phyloP scores from a whole-genome alignment of 2,888 invertebrate genomes.

The Drosophila pegasa region DNA sequence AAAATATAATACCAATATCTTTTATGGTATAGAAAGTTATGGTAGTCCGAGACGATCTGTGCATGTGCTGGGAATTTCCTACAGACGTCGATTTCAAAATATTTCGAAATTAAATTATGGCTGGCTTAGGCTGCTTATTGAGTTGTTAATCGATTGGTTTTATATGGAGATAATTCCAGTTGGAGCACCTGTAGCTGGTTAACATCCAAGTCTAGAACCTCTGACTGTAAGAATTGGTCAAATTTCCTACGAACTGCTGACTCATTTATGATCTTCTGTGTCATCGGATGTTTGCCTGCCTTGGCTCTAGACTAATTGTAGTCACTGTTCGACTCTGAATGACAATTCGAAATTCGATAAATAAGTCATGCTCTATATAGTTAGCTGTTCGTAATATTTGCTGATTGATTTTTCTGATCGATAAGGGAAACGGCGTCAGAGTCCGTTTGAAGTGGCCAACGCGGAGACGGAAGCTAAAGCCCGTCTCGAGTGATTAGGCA shows the following conservation, averaged over 20 bases:
- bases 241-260: background rate
- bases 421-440: constrained; percentile 29
- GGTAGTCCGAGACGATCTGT: no score
- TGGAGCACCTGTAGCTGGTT: background rate
- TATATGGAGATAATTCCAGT: no score
- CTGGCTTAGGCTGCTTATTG: background rate
- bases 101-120: background rate
- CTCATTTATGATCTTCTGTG: constrained; percentile 7
- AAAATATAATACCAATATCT: no score
- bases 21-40: background rate
- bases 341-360: constrained; percentile 16
- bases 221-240: background rate
- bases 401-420: constrained; percentile 14
- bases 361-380: constrained; percentile 6
- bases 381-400: constrained; percentile 9
- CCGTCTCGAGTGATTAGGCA: constrained; percentile 24
- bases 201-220: background rate
- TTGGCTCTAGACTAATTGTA: background rate
- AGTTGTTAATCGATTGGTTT: no score
- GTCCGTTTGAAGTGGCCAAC: constrained; percentile 38
- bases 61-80: no score
- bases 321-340: background rate
- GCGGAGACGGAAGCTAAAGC: constrained; percentile 45
- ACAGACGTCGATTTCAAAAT: no score
- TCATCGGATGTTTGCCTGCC: background rate